Evolutionary conservation across 2,888 invertebrate genomes (phyloP).

Genomic region (Apamea epomidion): DNA sequence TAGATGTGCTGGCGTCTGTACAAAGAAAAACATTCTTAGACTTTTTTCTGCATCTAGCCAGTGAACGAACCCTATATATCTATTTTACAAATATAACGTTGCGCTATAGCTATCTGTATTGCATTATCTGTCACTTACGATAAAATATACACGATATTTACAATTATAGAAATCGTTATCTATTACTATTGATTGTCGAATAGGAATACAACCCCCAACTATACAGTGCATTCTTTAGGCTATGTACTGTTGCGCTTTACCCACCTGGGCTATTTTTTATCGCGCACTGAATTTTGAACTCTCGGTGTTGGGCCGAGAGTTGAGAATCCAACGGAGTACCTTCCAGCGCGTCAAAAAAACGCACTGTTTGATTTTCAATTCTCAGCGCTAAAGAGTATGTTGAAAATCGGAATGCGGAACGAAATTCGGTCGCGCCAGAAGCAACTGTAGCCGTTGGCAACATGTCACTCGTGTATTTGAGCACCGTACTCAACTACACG

Average conservation of each 20-base stretch:
- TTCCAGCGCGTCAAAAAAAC: not conserved
- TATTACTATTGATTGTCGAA: constrained; percentile 67
- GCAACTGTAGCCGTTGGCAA: no score
- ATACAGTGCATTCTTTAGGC: constrained; percentile 39
- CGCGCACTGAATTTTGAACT: not conserved
- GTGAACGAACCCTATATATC: constrained; percentile 20
- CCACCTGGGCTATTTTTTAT: not conserved
- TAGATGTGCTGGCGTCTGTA: no score
- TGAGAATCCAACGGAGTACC: not conserved
- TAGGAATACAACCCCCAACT: constrained; percentile 67
- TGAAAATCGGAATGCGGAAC: not conserved
- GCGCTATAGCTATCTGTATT: constrained; percentile 64
- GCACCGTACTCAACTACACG: no score
- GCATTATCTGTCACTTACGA: constrained; percentile 67
- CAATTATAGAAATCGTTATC: constrained; percentile 68
- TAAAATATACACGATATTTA: constrained; percentile 79
- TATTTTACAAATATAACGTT: constrained; percentile 53
- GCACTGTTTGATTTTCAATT: not conserved
- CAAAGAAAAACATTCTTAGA: not conserved
- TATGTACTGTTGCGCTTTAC: constrained; percentile 22
- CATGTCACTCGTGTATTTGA: no score
- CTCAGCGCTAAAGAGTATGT: not conserved
- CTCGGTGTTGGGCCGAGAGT: not conserved
- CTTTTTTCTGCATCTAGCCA: not conserved
- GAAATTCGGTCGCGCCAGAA: not conserved